phyloP scores from a whole-genome alignment of 2,113 vertebrate species.

The Uria lomvia region DNA sequence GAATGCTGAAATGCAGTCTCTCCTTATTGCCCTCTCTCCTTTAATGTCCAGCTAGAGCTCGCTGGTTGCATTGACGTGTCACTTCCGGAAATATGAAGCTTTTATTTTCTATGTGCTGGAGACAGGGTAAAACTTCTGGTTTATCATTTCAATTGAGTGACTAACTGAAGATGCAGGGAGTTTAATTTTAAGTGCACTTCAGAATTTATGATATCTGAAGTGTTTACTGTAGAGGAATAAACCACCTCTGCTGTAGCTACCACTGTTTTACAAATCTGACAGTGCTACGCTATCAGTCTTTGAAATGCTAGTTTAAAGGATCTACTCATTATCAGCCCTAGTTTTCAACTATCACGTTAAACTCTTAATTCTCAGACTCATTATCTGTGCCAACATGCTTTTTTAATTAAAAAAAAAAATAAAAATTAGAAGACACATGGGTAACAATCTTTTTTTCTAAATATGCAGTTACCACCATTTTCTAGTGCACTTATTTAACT shows the following conservation, averaged over 20 bases:
- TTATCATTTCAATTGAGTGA: not conserved
- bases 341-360: not conserved
- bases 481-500: not conserved
- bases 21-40: not conserved
- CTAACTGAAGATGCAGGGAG: not conserved
- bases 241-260: not conserved
- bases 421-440: not conserved
- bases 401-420: not conserved
- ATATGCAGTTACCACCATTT: not conserved
- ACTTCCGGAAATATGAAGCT: not conserved
- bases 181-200: not conserved
- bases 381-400: not conserved
- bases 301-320: not conserved
- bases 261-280: not conserved
- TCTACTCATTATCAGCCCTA: not conserved
- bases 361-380: not conserved
- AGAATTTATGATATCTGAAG: not conserved
- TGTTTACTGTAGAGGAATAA: not conserved
- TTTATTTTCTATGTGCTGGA: not conserved
- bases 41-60: not conserved
- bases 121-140: not conserved
- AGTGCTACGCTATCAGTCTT: not conserved
- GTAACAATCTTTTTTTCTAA: not conserved
- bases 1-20: not conserved
- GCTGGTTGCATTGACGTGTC: fast-evolving